Base-by-base conservation (phyloP, 2,888 invertebrate species). In the Rosalia funebris region DNA sequence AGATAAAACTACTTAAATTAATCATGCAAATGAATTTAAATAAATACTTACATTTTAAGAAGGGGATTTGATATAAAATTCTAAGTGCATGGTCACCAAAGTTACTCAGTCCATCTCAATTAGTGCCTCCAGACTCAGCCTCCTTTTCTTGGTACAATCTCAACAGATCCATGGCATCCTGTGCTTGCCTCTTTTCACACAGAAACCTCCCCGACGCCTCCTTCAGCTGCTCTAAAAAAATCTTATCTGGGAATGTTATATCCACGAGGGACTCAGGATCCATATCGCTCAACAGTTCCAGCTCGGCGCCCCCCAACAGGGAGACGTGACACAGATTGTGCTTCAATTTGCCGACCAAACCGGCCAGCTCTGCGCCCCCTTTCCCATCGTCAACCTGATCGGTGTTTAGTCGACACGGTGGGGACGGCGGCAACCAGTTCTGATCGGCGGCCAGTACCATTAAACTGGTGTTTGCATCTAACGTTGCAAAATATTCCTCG, bases 401-500 rank as follows among this genome's bases (percentile, higher is more conserved):
- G 20, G 59, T 57, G 37, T 87, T 88, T 48, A 87, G 83, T 73
- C 88, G 87, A 73, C 88, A 87, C 63, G 85, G 85, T 1, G 88
- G 87, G 81, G 85, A 84, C 68, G 85, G 84, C 1, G 86, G 87
- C 59, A 85, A 82, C 93, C 93, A 93, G 77, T 89, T 91, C 79
- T 93, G 90, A 9, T 62, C 69, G 4, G 88, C 88, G 66, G 88
- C 87, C 50, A 95, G 85, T 47, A 93, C 88, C 90, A 95, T 94
- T 63, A 94, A 84, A 75, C 89, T 89, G 12, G 95, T 93, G 75
- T 96, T 93, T 66, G 90, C 90, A 73, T 95, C 95, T 65, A 96
- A 83, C 1, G 95, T 95, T 45, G 90, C 91, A 81, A 96, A 96
- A 82, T 96, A 96, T 79, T 95, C 95, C 79, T 96, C 96, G 77